Conservation (phyloP, 2,113 vertebrate species). For the Leuciscus idus region DNA sequence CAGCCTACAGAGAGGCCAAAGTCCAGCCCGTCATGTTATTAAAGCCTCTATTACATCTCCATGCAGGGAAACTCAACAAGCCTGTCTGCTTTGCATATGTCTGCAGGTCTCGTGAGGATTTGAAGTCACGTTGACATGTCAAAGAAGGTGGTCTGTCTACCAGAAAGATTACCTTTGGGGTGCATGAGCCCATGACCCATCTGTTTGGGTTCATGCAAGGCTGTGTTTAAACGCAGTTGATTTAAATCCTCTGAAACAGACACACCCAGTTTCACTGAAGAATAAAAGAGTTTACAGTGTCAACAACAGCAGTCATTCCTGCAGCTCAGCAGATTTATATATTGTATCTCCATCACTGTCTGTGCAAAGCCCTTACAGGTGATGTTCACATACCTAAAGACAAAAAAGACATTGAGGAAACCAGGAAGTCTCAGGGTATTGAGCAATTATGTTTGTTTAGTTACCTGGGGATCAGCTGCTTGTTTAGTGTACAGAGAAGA, state of each 20-base stretch:
- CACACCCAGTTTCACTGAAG: conserved; percentile 26
- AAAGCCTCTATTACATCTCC: background rate
- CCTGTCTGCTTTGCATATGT: conserved; percentile 35
- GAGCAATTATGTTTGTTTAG: background rate
- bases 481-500: background rate
- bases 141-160: background rate
- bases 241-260: conserved; percentile 25
- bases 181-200: conserved; percentile 15
- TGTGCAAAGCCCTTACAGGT: background rate
- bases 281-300: background rate
- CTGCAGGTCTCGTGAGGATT: conserved; percentile 32
- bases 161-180: background rate
- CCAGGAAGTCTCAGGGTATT: background rate
- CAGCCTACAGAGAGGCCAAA: background rate
- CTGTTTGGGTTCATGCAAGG: background rate
- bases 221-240: background rate
- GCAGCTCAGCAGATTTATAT: background rate
- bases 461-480: background rate
- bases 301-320: background rate
- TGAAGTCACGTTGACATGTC: background rate
- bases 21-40: conserved; percentile 39
- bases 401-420: background rate
- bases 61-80: background rate
- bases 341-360: background rate
- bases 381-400: background rate